Percentiles rank a stretch among this genome's conserved stretches.
These are phyloP conservation scores for Prinia subflava DNA, from an alignment of 2,113 vertebrate species.

Conservation along the genomic window DNA sequence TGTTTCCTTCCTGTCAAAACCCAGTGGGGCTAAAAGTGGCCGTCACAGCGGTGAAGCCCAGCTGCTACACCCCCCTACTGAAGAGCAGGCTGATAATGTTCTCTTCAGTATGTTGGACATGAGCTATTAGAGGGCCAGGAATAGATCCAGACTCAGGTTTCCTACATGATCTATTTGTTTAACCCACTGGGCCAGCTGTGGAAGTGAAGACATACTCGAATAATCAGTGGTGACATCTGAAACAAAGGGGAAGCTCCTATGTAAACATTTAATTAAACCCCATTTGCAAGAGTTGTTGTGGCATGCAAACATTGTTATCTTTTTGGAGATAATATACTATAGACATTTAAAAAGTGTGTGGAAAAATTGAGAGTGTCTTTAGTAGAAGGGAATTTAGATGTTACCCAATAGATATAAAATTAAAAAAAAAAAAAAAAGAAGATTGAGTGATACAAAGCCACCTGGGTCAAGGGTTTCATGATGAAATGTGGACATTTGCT, in stretches of 20 bases:
- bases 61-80: slow-evolving; percentile 20
- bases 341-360: not conserved
- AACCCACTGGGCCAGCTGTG: slow-evolving; percentile 14
- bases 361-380: not conserved
- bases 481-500: not conserved
- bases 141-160: slow-evolving; percentile 10
- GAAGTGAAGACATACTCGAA: not conserved
- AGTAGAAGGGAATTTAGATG: not conserved
- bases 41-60: not conserved
- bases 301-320: not conserved
- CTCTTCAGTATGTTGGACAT: not conserved
- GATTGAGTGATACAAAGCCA: not conserved
- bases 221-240: not conserved
- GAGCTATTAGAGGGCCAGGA: slow-evolving; percentile 3
- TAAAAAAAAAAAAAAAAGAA: too few species aligned
- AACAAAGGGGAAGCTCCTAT: not conserved
- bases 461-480: not conserved
- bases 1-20: slow-evolving; percentile 55
- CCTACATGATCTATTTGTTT: slow-evolving; percentile 5
- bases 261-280: not conserved
- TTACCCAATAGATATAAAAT: not conserved
- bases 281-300: not conserved
- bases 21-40: slow-evolving; percentile 23
- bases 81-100: not conserved
- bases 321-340: not conserved